Conservation (phyloP, 2,797 vertebrate genomes). For the Characodon lateralis region DNA sequence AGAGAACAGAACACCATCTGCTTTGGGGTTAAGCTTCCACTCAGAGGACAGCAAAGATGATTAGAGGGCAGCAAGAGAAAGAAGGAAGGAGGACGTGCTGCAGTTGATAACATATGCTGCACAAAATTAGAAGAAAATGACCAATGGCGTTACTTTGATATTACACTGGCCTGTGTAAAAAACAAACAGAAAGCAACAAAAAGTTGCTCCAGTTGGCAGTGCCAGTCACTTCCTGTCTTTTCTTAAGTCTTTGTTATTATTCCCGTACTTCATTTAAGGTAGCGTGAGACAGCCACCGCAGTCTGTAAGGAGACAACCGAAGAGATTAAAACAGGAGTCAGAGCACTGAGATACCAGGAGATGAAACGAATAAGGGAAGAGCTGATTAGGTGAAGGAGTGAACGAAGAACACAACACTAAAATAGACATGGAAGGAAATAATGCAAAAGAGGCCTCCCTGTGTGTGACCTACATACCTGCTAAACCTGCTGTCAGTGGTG, state of each 20-base stretch:
- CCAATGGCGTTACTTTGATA: constrained; percentile 48
- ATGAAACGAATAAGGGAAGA: constrained; percentile 68
- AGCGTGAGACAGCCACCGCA: constrained; percentile 36
- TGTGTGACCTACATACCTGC: constrained; percentile 81
- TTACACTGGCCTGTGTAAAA: constrained; percentile 24
- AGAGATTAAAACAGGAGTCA: constrained; percentile 29
- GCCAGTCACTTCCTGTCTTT: constrained; percentile 40
- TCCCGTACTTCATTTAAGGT: constrained; percentile 33
- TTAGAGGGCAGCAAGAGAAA: constrained; percentile 51
- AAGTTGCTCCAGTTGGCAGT: constrained; percentile 31
- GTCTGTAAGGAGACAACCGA: constrained; percentile 48
- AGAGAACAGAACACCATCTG: constrained; percentile 85
- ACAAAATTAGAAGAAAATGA: constrained; percentile 43
- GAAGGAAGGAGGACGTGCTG: constrained; percentile 38
- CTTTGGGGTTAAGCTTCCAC: constrained; percentile 62
- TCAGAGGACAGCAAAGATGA: constrained; percentile 53
- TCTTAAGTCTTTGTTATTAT: constrained; percentile 22
- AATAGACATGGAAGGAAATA: constrained; percentile 71
- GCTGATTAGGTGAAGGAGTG: constrained; percentile 71
- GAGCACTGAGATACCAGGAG: constrained; percentile 41
- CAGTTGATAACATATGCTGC: constrained; percentile 40
- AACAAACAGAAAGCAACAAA: not conserved
- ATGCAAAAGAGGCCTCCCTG: constrained; percentile 75
- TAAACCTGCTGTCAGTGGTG: constrained; percentile 79
- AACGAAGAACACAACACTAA: constrained; percentile 71